These are phyloP conservation scores for Myrmecobius fasciatus DNA, from an alignment of 2,113 vertebrate genomes.

Conservation along the genomic window DNA sequence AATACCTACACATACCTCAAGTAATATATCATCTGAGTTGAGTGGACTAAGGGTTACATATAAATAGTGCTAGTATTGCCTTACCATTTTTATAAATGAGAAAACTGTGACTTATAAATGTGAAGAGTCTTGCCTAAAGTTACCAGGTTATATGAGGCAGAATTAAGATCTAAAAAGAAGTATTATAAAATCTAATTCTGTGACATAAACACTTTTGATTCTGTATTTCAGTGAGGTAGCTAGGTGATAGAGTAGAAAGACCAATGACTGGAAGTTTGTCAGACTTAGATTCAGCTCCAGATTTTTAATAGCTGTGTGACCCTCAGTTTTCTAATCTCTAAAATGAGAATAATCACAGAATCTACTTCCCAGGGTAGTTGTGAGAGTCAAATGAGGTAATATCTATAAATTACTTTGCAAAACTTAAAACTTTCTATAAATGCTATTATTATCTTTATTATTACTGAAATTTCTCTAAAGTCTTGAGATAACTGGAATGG, in stretches of 20 bases:
- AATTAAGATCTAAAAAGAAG: too few relatives aligned
- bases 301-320: not conserved
- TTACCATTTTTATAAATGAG: too few relatives aligned
- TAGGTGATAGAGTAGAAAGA: not conserved
- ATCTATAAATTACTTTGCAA: not conserved
- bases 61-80: too few relatives aligned
- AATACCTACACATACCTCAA: not conserved
- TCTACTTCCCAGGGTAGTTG: not conserved
- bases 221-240: not conserved
- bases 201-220: not conserved
- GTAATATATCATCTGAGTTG: not conserved
- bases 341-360: not conserved
- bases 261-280: not conserved
- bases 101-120: too few relatives aligned
- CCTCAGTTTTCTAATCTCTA: not conserved
- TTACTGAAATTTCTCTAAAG: conserved; percentile 28
- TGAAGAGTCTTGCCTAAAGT: too few relatives aligned
- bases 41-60: not conserved
- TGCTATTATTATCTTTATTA: not conserved
- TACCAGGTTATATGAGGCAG: too few relatives aligned
- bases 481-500: not conserved
- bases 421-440: not conserved
- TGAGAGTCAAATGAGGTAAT: not conserved
- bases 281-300: not conserved
- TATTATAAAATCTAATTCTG: not conserved